Conservation (phyloP, 2,113 vertebrate species). For the Urocolius indicus region DNA sequence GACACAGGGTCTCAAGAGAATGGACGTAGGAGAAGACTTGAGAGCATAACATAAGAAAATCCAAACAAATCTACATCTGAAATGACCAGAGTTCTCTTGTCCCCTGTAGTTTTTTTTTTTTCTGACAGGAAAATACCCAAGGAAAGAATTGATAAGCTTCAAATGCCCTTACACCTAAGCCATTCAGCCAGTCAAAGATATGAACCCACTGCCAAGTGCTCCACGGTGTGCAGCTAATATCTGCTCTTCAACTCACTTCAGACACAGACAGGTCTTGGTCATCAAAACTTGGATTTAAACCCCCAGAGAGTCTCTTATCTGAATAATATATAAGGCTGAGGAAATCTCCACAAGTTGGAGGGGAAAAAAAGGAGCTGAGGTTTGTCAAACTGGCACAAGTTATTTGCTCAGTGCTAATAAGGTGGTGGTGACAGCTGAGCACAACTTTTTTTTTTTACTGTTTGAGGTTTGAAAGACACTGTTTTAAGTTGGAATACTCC, state of each 20-base stretch:
- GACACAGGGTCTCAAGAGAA: neutral
- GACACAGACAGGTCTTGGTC: neutral
- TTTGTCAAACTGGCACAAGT: neutral
- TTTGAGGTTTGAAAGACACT: neutral
- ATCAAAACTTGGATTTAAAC: neutral
- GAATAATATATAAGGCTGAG: neutral
- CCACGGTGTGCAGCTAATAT: neutral
- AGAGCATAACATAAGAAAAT: neutral
- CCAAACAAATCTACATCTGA: neutral
- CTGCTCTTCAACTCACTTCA: neutral
- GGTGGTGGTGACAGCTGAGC: neutral
- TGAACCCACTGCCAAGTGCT: neutral
- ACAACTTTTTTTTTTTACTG: slow-evolving; percentile 7
- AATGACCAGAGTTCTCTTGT: neutral
- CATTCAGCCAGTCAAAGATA: neutral
- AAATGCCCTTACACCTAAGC: neutral
- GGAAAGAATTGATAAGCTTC: neutral
- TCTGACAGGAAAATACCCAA: neutral
- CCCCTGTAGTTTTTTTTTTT: neutral
- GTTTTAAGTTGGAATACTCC: neutral
- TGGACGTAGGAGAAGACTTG: neutral
- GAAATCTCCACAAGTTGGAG: neutral
- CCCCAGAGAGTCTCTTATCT: neutral
- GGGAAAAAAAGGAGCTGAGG: neutral
- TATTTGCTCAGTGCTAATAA: slow-evolving; percentile 21